phyloP scores from a whole-genome alignment of 1,140 invertebrate genomes.

The Drosophila sturtevanti region DNA sequence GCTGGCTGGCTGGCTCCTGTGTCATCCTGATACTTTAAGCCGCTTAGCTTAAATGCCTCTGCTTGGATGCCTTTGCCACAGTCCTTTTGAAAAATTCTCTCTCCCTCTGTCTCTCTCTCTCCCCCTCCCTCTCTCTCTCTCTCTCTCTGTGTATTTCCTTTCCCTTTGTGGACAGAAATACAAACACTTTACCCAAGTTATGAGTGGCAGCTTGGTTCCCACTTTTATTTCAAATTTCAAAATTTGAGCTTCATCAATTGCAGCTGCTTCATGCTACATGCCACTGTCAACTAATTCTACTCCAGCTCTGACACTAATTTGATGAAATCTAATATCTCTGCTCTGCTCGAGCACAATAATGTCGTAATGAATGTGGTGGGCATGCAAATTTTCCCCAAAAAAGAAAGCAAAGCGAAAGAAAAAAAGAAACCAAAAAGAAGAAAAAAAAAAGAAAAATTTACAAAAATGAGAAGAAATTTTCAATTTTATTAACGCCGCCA shows the following conservation, averaged over 20 bases:
- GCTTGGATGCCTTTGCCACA: constrained; percentile 39
- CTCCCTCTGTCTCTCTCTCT: background rate
- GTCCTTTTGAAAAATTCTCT: constrained; percentile 16
- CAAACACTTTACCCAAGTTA: constrained; percentile 4
- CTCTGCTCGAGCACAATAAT: constrained; percentile 64
- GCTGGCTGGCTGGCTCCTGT: background rate
- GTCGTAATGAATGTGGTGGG: constrained; percentile 71
- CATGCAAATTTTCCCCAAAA: constrained; percentile 17
- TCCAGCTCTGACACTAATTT: constrained; percentile 34
- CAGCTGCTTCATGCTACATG: constrained; percentile 19
- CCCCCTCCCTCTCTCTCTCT: background rate
- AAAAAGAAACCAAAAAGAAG: background rate
- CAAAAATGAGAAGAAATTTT: constrained; percentile 46
- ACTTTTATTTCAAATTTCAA: constrained; percentile 5
- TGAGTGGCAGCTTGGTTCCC: background rate
- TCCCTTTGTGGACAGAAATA: background rate
- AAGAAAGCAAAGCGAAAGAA: too few relatives aligned
- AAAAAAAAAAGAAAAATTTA: background rate
- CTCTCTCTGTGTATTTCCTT: background rate
- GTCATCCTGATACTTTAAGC: constrained; percentile 69
- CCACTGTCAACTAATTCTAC: background rate
- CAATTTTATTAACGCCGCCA: constrained; percentile 62
- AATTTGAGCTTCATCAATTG: constrained; percentile 35
- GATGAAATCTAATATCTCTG: constrained; percentile 67
- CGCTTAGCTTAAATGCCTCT: constrained; percentile 72